phyloP scores from a whole-genome alignment of 2,888 invertebrate species.

The Catocala sponsa region DNA sequence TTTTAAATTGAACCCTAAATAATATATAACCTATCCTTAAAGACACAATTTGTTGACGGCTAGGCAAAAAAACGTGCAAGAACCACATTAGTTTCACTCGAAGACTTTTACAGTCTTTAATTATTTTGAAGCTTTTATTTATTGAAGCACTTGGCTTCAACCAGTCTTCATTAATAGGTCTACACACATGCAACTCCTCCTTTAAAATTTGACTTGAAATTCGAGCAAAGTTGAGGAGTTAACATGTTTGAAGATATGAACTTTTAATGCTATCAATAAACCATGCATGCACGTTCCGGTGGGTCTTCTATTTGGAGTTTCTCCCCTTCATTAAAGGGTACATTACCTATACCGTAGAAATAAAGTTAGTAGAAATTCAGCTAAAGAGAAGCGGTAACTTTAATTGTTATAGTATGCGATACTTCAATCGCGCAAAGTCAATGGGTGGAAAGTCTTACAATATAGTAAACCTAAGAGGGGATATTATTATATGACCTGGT shows the following conservation, averaged over 20 bases:
- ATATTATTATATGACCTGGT: neutral
- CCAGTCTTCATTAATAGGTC: neutral
- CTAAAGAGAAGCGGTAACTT: conserved; percentile 16
- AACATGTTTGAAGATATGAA: conserved; percentile 35
- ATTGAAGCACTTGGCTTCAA: neutral
- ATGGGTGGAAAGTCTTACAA: conserved; percentile 10
- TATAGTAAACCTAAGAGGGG: neutral
- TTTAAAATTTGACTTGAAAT: conserved; percentile 4
- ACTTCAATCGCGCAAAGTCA: conserved; percentile 4
- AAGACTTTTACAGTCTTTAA: neutral
- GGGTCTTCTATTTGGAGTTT: conserved; percentile 21
- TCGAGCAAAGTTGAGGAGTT: conserved; percentile 2
- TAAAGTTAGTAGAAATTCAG: too few species aligned
- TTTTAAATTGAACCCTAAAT: conserved; percentile 81
- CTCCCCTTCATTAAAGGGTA: conserved; percentile 35
- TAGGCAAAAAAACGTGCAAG: neutral
- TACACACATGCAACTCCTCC: neutral
- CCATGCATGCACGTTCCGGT: conserved; percentile 19
- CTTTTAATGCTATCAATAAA: conserved; percentile 35
- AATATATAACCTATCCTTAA: conserved; percentile 72
- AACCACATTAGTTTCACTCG: conserved; percentile 4
- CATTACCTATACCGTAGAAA: conserved; percentile 34
- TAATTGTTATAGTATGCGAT: conserved; percentile 16
- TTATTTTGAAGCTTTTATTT: conserved; percentile 3
- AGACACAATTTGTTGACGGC: conserved; percentile 64